These are phyloP conservation scores for Myioborus melanocephalus DNA, from an alignment of 2,797 vertebrate species.

Conservation along the genomic window DNA sequence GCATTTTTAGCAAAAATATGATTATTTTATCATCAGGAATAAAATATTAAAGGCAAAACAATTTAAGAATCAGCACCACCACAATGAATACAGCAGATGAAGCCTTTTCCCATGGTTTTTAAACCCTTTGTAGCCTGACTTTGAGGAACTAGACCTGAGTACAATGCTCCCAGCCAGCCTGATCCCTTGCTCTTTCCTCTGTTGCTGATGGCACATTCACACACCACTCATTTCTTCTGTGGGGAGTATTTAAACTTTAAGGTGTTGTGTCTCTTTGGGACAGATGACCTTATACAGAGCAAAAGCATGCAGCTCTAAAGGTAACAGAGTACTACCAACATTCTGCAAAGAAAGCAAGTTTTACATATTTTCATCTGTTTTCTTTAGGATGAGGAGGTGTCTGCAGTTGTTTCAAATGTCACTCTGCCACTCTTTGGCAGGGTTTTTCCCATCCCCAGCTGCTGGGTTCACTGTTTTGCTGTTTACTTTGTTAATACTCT, in stretches of 20 bases:
- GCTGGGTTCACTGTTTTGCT: background rate
- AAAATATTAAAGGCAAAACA: background rate
- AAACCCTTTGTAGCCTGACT: background rate
- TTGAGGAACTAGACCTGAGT: background rate
- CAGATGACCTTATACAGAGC: background rate
- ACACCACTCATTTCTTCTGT: background rate
- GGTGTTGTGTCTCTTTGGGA: background rate
- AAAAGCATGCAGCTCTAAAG: background rate
- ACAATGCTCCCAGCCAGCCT: background rate
- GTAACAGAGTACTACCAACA: background rate
- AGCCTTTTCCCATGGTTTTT: background rate
- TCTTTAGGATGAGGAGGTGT: background rate
- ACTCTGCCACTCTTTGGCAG: background rate
- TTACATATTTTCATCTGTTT: background rate
- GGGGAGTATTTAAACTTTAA: background rate
- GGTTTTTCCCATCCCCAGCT: background rate
- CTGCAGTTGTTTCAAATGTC: background rate
- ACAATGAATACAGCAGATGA: background rate
- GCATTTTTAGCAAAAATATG: background rate
- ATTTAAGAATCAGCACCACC: background rate
- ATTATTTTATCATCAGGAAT: background rate
- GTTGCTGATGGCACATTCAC: accelerated
- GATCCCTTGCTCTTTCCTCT: background rate
- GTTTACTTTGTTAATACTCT: background rate
- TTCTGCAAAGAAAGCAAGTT: background rate